These are phyloP conservation scores for Sebastes miniatus DNA, from an alignment of 2,797 vertebrate species.

Conservation along the genomic window DNA sequence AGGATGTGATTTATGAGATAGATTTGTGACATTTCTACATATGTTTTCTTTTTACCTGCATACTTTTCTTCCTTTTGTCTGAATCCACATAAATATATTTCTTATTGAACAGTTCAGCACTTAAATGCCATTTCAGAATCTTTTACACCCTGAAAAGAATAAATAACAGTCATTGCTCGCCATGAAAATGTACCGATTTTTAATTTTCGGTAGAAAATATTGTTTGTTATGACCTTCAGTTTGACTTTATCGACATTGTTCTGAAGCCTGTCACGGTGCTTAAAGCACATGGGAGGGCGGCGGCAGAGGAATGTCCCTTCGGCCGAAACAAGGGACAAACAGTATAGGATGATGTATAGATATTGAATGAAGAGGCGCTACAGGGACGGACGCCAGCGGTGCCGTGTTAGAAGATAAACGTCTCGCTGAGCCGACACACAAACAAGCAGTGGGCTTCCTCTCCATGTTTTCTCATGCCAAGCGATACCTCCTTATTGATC, in stretches of 20 bases:
- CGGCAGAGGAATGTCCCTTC: not conserved
- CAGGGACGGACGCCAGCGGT: not conserved
- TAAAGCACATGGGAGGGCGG: not conserved
- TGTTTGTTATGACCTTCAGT: not conserved
- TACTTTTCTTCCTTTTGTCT: not conserved
- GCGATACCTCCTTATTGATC: slow-evolving; percentile 45
- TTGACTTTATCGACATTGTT: not conserved
- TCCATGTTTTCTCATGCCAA: slow-evolving; percentile 17
- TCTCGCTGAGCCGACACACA: not conserved
- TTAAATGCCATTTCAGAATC: not conserved
- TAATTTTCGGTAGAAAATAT: not conserved
- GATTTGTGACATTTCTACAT: not conserved
- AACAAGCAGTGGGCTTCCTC: slow-evolving; percentile 5
- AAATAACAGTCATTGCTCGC: rapidly evolving
- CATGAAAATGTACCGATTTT: not conserved
- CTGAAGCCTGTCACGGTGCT: not conserved
- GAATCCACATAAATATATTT: not conserved
- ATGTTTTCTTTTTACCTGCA: not conserved
- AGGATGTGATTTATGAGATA: not conserved
- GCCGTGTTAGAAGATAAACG: slow-evolving; percentile 1
- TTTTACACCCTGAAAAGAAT: not conserved
- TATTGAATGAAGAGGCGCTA: not conserved
- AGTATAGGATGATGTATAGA: not conserved
- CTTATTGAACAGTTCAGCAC: not conserved
- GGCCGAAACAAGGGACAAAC: not conserved